Percentiles rank a stretch among this genome's conserved stretches.
phyloP scores from a whole-genome alignment of 35 echinoderm and acorn worm genomes.

The Amphiura filiformis region DNA sequence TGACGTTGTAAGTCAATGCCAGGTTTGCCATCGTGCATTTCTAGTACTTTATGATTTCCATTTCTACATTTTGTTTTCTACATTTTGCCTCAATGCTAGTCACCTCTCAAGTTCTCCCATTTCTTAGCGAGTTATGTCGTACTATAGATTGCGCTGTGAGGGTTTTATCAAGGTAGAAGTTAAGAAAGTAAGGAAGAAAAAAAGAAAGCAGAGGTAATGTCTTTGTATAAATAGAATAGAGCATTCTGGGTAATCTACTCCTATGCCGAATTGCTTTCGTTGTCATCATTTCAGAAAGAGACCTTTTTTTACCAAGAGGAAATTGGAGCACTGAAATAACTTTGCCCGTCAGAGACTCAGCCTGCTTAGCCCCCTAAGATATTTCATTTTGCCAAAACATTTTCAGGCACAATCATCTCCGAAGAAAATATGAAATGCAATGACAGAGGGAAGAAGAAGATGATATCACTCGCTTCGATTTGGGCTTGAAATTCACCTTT shows the following conservation, averaged over 20 bases:
- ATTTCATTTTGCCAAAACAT: background rate
- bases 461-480: background rate
- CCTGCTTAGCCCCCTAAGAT: background rate
- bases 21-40: too few relatives aligned
- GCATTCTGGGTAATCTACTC: background rate
- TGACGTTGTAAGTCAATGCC: constrained; percentile 1
- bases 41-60: background rate
- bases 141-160: background rate
- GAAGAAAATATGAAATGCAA: background rate
- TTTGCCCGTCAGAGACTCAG: background rate
- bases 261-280: background rate
- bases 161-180: background rate
- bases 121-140: background rate
- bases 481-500: background rate
- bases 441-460: background rate
- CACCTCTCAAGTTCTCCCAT: background rate
- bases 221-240: background rate
- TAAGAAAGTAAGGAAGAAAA: background rate
- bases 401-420: background rate
- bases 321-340: background rate
- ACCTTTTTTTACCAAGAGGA: background rate
- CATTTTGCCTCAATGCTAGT: background rate
- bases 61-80: background rate
- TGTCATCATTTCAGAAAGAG: background rate
- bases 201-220: background rate